phyloP scores from a whole-genome alignment of 2,113 vertebrate species.

The Dromiciops gliroides region DNA sequence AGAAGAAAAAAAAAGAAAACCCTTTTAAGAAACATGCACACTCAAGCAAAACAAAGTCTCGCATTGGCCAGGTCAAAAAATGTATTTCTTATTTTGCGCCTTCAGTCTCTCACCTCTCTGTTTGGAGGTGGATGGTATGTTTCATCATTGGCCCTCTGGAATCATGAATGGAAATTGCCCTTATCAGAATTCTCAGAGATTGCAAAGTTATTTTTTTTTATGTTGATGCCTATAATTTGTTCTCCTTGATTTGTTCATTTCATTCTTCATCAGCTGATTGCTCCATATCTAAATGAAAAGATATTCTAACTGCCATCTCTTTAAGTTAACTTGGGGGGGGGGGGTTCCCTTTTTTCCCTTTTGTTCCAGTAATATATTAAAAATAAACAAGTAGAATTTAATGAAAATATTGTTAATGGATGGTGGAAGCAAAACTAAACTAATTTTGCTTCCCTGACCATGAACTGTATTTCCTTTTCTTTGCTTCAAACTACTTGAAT shows the following conservation, averaged over 20 bases:
- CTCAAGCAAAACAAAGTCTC: too few relatives aligned
- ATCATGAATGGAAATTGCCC: neutral
- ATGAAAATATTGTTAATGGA: neutral
- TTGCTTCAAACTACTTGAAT: neutral
- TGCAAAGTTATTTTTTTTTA: neutral
- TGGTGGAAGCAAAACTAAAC: neutral
- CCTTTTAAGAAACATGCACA: too few relatives aligned
- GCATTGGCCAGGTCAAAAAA: too few relatives aligned
- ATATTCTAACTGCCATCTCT: neutral
- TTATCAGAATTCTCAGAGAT: neutral
- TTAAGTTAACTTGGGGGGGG: neutral
- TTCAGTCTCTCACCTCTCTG: neutral
- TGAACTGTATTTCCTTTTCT: neutral
- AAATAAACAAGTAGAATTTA: neutral
- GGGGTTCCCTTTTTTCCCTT: neutral
- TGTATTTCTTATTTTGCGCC: too few relatives aligned
- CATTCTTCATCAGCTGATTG: too few relatives aligned
- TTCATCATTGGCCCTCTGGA: neutral
- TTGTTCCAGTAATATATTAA: neutral
- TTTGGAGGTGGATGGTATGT: neutral
- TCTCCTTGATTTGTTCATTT: neutral
- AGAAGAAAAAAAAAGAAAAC: too few relatives aligned
- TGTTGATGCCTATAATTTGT: neutral
- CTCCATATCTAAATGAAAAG: neutral
- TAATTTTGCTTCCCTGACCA: neutral